Evolutionary conservation across 2,888 invertebrate species (phyloP), one percentile per base, ranked within the genome.

Genomic region (Julus scandinavius): DNA sequence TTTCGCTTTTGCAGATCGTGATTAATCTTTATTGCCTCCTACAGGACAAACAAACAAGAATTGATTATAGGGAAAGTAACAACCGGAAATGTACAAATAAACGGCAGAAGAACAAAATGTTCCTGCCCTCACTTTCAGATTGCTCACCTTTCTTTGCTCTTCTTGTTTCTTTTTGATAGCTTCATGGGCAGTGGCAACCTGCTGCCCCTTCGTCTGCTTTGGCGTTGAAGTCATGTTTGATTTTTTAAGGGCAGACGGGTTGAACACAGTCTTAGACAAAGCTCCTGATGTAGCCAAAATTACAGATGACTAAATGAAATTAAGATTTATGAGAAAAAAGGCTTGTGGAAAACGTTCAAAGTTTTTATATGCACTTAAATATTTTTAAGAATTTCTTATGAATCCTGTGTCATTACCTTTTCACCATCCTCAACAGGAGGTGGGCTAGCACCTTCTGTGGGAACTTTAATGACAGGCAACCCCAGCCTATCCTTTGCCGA

Each of bases 1-100:
- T 97, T 97, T 0, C 97, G 94, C 91, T 96, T 96, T 88, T 96
- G 95, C 91, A 97, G 93, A 91, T 97, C 96, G 90, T 95, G 95
- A 0, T 96, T 96, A 87, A 96, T 93, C 91, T 96, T 96, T 54
- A 95, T 92, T 1, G 95, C 95, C 90, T 96, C 95, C 91, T 92
- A 83, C 9, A 90, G 88, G 85, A 13, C 20, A 87, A 54, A 89
- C n/a, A 40, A 20, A 88, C 20, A n/a, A 87, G 54, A 29, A 85
- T 7, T n/a, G n/a, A 40, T 41, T 0, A 9, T 72, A 83, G 13
- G 80, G 38, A 7, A 40, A n/a, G 38, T 9, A 85, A 38, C 29
- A 17, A 2, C 7, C 49, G 38, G 20, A 2, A 5, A 20, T 7
- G 41, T 7, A 20, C 29, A 41, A 9, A 86, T n/a, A 41, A 15